Conservation (phyloP, 2,888 invertebrate species). For the Philaethria dido region DNA sequence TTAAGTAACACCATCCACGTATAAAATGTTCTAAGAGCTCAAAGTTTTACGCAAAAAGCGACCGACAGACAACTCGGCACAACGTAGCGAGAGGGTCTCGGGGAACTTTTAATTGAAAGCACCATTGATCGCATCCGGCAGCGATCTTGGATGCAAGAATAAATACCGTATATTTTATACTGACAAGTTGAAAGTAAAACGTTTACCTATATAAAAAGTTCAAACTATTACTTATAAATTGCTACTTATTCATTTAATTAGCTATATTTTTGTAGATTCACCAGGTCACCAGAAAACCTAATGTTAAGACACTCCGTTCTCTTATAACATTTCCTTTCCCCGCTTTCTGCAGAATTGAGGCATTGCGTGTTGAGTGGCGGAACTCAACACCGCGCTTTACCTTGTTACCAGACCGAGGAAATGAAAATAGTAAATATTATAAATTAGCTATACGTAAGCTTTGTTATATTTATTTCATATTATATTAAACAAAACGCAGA, state of each 20-base stretch:
- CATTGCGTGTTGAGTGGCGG: too few relatives aligned
- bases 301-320: too few relatives aligned
- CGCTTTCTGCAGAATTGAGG: too few relatives aligned
- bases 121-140: constrained; percentile 41
- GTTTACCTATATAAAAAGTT: constrained; percentile 10
- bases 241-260: background rate
- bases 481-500: too few relatives aligned
- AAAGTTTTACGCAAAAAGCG: constrained; percentile 37
- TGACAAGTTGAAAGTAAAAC: constrained; percentile 2
- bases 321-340: too few relatives aligned
- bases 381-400: too few relatives aligned
- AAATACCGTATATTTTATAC: constrained; percentile 11
- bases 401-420: too few relatives aligned
- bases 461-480: too few relatives aligned
- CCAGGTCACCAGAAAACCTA: too few relatives aligned
- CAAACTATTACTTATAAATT: constrained; percentile 1
- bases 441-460: too few relatives aligned
- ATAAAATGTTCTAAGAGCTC: constrained; percentile 43
- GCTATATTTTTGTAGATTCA: too few relatives aligned
- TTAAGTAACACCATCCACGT: constrained; percentile 32
- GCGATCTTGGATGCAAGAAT: constrained; percentile 18
- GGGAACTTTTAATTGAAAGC: constrained; percentile 70
- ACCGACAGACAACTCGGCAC: constrained; percentile 37
- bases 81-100: constrained; percentile 40
- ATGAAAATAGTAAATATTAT: too few relatives aligned